A percentile compares a stretch with the other conserved stretches of the same genome.
These are phyloP conservation scores for Eupelmus urozonus DNA, from an alignment of 2,888 invertebrate genomes.

Conservation along the genomic window DNA sequence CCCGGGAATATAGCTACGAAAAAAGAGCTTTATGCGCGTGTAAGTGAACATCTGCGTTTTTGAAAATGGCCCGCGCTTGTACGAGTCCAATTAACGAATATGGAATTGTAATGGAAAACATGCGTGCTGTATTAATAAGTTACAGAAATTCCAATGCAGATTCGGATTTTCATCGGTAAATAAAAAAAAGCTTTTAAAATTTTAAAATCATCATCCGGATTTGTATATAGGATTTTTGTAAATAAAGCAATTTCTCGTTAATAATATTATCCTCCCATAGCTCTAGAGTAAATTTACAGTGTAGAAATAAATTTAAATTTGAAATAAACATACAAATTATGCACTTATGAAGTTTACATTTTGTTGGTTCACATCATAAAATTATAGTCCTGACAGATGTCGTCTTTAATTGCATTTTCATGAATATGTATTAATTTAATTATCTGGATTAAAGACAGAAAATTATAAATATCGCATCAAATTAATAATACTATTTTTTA, in stretches of 20 bases:
- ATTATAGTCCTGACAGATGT: background rate
- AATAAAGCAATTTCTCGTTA: too few relatives aligned
- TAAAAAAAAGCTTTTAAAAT: too few relatives aligned
- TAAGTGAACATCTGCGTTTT: conserved; percentile 29
- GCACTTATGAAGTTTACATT: background rate
- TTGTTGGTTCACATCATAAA: conserved; percentile 15
- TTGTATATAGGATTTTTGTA: too few relatives aligned
- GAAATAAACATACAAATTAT: background rate
- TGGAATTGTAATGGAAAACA: background rate
- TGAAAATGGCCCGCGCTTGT: background rate
- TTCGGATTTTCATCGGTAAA: too few relatives aligned
- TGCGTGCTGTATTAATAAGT: too few relatives aligned
- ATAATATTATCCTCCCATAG: too few relatives aligned
- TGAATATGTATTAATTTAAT: conserved; percentile 20
- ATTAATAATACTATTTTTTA: too few relatives aligned
- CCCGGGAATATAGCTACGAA: background rate
- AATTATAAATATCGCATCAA: background rate
- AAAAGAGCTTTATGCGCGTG: conserved; percentile 6
- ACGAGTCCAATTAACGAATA: conserved; percentile 26
- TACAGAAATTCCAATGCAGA: too few relatives aligned
- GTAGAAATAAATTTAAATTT: background rate
- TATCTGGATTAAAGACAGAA: background rate
- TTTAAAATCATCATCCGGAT: too few relatives aligned
- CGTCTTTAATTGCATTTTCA: conserved; percentile 18
- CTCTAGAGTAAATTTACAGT: too few relatives aligned